Percentiles rank a stretch among this genome's conserved stretches.
These are phyloP conservation scores for Schizopygopsis pylzovi DNA, from an alignment of 2,797 vertebrate genomes.

Conservation along the genomic window DNA sequence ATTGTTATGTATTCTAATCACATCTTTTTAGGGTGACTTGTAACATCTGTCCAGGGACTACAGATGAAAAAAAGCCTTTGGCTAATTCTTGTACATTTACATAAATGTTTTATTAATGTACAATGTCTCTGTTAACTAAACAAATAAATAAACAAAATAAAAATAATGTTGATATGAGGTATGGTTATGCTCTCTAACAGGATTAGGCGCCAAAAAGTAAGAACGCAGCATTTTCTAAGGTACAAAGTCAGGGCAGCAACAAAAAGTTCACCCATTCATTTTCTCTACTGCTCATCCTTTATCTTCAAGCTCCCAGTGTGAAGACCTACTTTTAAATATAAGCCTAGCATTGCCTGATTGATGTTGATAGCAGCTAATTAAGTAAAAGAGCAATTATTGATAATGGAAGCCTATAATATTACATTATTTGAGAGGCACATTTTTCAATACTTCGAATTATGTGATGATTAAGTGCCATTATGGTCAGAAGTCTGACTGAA, in stretches of 20 bases:
- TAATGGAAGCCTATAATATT: constrained; percentile 55
- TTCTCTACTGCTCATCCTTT: constrained; percentile 20
- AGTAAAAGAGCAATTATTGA: constrained; percentile 57
- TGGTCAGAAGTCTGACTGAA: constrained; percentile 14
- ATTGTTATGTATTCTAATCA: no score
- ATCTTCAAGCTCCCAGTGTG: constrained; percentile 29
- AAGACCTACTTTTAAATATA: constrained; percentile 16
- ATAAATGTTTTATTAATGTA: no score
- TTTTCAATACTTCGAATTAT: constrained; percentile 54
- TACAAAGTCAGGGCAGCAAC: constrained; percentile 26
- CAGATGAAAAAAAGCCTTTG: no score
- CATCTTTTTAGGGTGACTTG: no score
- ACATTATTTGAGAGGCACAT: constrained; percentile 52
- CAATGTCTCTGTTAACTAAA: no score
- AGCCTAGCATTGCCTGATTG: constrained; percentile 4
- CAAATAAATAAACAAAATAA: constrained; percentile 36
- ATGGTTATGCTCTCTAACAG: constrained; percentile 60
- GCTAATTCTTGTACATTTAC: no score
- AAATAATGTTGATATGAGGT: constrained; percentile 64
- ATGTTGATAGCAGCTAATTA: constrained; percentile 56
- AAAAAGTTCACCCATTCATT: constrained; percentile 23
- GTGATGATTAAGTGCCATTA: constrained; percentile 16
- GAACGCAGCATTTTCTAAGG: constrained; percentile 60
- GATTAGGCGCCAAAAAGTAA: constrained; percentile 62
- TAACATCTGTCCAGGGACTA: no score